Base-by-base conservation (phyloP, 2,797 vertebrate species). In the Euphonia xanthogaster region DNA sequence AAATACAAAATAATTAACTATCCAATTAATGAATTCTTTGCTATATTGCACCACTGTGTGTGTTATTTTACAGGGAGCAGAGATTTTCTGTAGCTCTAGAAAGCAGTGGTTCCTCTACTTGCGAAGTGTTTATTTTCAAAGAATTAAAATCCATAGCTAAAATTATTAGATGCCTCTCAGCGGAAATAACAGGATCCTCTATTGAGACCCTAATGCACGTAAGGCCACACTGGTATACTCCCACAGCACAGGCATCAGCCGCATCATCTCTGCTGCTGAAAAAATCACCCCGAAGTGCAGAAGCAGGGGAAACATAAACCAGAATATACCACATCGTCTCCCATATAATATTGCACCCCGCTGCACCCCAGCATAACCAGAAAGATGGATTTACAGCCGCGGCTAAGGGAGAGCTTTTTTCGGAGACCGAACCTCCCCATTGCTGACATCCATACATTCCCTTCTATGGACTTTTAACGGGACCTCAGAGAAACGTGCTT, bases 101-200 rank as follows among this genome's bases (percentile, higher is more conserved):
- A 81, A 88, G 60, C 33, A 67, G 28, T 20, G 25, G 22, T 61
- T 93, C 75, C 17, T 79, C 25, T 27, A 61, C 37, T 87, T 65
- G 61, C 2, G 10, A 94, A 86, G 61, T 30, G 22, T 91, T 87
- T 94, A 35, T 93, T 91, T 94, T 85, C 58, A 51, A 45, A 75
- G 10, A 75, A 68, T 80, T 85, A 58, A 61, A 86, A 83, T 71
- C 53, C 68, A 68, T 72, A 62, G 57, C 42, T 88, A 78, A 89
- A 87, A 91, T 90, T 86, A 70, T 82, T 63, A 80, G 88, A 57
- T 91, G 57, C 19, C 31, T 47, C 13, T 82, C 40, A 40, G 40
- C 6, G 10, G 78, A 92, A 88, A 77, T 30, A 67, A 47, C 16
- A 48, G 53, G 45, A 42, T 63, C 63, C 68, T 78, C 30, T 53